Percentiles rank a stretch among this genome's conserved stretches.
phyloP scores from a whole-genome alignment of 2,888 invertebrate genomes.

The Lithophane semibrunnea region DNA sequence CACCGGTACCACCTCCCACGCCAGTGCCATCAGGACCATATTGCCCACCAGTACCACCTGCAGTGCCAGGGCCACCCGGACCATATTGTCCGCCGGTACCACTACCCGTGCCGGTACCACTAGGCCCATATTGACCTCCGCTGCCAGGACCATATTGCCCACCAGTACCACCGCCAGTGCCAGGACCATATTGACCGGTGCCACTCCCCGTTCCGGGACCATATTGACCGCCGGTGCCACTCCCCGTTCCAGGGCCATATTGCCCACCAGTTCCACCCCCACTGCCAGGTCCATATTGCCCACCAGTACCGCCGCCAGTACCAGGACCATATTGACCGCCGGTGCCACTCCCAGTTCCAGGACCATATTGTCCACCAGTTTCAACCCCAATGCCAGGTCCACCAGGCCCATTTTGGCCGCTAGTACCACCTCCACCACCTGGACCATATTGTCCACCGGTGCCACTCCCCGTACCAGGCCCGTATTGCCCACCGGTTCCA shows the following conservation, averaged over 20 bases:
- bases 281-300: constrained; percentile 19
- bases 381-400: neutral
- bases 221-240: constrained; percentile 34
- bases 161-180: constrained; percentile 9
- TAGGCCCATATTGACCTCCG: constrained; percentile 20
- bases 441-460: neutral
- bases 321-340: constrained; percentile 27
- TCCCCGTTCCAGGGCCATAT: constrained; percentile 19
- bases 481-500: constrained; percentile 19
- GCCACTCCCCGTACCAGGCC: neutral
- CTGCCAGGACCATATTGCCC: constrained; percentile 36
- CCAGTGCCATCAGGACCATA: constrained; percentile 28
- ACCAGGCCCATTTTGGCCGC: neutral
- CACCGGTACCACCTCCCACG: constrained; percentile 16
- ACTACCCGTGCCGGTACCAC: constrained; percentile 7
- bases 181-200: constrained; percentile 22
- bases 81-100: constrained; percentile 2
- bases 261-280: constrained; percentile 5
- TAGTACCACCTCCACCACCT: rapidly evolving
- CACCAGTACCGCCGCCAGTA: neutral
- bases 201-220: constrained; percentile 10
- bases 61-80: neutral
- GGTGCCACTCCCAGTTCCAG: neutral
- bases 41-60: neutral
- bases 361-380: neutral